phyloP scores from a whole-genome alignment of 2,113 vertebrate species.

The Salvelinus sp. region DNA sequence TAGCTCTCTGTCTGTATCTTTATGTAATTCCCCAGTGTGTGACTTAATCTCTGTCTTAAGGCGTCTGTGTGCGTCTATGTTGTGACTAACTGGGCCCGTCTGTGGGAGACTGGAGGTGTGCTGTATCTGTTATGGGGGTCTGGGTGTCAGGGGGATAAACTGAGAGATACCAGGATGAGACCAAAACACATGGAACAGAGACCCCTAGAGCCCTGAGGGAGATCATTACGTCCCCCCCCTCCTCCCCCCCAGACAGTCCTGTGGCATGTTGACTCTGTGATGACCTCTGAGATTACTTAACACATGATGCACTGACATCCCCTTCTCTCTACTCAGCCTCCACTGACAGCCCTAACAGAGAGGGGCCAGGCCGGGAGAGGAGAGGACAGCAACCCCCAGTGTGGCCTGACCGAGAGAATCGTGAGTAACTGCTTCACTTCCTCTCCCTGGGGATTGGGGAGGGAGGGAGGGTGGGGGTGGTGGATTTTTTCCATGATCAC shows the following conservation, averaged over 20 bases:
- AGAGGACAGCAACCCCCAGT: conserved; percentile 15
- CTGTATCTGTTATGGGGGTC: neutral
- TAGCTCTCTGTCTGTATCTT: too few species aligned
- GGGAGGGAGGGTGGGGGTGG: neutral
- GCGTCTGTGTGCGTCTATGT: too few species aligned
- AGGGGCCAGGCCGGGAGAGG: conserved; percentile 41
- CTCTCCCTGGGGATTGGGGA: neutral
- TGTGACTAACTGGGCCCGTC: neutral
- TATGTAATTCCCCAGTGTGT: too few species aligned
- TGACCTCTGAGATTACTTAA: conserved; percentile 43
- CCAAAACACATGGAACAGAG: too few species aligned
- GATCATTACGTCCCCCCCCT: too few species aligned
- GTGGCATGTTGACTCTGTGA: conserved; percentile 37
- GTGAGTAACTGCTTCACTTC: conserved; percentile 54
- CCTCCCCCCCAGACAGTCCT: conserved; percentile 29
- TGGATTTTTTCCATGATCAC: neutral
- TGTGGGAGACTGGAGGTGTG: neutral
- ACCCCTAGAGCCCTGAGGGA: too few species aligned
- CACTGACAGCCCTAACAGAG: conserved; percentile 41
- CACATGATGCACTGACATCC: conserved; percentile 29
- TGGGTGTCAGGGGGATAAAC: neutral
- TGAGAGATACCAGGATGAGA: too few species aligned
- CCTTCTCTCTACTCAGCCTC: conserved; percentile 2
- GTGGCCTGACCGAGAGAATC: conserved; percentile 57
- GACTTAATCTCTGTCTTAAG: too few species aligned